Conservation (phyloP, 2,888 invertebrate genomes). For the Crocallis elinguaria region DNA sequence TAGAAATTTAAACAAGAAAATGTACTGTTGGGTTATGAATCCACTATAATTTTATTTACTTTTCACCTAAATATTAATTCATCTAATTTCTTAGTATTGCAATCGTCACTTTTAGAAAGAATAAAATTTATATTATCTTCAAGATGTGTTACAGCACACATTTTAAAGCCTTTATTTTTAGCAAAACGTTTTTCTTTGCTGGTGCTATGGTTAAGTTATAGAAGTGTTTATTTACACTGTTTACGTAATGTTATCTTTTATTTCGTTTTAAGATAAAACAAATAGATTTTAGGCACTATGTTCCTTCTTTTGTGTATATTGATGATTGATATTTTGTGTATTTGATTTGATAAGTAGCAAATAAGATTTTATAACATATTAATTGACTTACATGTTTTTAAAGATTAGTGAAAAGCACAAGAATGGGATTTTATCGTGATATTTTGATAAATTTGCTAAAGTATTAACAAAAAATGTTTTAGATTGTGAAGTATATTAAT, state of each 20-base stretch:
- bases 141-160: too few relatives aligned
- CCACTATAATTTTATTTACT: not conserved
- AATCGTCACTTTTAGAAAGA: too few relatives aligned
- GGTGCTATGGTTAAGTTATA: not conserved
- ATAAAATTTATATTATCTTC: too few relatives aligned
- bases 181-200: not conserved
- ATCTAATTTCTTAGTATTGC: too few relatives aligned
- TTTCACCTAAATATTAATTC: too few relatives aligned
- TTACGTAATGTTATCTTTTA: not conserved
- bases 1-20: not conserved
- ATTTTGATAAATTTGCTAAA: conserved; percentile 37
- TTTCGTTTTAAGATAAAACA: not conserved
- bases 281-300: conserved; percentile 13
- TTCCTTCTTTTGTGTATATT: conserved; percentile 15
- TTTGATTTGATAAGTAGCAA: not conserved
- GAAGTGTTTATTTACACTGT: not conserved
- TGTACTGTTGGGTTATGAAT: not conserved
- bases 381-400: not conserved
- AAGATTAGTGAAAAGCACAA: conserved; percentile 19
- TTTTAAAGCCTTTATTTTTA: not conserved
- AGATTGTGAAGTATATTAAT: conserved; percentile 21
- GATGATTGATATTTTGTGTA: not conserved
- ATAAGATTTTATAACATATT: not conserved
- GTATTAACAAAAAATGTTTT: conserved; percentile 33
- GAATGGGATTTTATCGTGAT: conserved; percentile 39